Evolutionary conservation across 2,113 vertebrate species (phyloP), one percentile per base, ranked within the genome.

Genomic region (Egretta garzetta): DNA sequence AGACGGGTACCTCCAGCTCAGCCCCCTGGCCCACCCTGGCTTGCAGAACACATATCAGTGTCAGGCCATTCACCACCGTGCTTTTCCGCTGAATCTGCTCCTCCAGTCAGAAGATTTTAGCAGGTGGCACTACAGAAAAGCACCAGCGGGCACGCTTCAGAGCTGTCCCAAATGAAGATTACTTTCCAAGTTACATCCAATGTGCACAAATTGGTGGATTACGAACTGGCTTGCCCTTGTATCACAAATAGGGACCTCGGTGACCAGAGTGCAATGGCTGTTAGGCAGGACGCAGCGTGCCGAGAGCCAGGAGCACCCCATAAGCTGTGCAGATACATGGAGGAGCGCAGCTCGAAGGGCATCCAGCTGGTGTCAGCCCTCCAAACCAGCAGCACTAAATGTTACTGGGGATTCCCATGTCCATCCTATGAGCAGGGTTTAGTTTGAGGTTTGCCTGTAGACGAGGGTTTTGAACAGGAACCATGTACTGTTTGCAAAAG

Each of bases 1-100:
- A 58, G 43, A 32, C 43, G 50, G 17, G 15, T 41, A 16, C 26
- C 35, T 47, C 55, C 62, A 52, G 68, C 62, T 67, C 58, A 67
- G 47, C 18, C 37, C 19, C 64, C 17, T 43, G 58, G 43, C 17
- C 52, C 53, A 67, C 20, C 17, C 52, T 1, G 0, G n/a, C 17
- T 72, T 15, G 1, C 28, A 49, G 64, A 88, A 66, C 1, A 4
- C 1, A 0, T 9, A 22, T 18, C 6, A 1, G 11, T n/a, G 33
- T 50, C 94, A 73, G 23, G 32, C 20, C 66, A 58, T 47, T 14
- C 45, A 66, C 27, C 27, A n/a, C 13, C 0, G 0, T 14, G 75
- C 45, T 82, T 45, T 86, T 80, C 53, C 72, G 71, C 58, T 47
- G 33, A n/a, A 59, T 41, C 26, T 77, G n/a, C 30, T 72, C 32